These are phyloP conservation scores for Caenorhabditis sp. DNA, from an alignment of 2,888 invertebrate species.

Conservation along the genomic window DNA sequence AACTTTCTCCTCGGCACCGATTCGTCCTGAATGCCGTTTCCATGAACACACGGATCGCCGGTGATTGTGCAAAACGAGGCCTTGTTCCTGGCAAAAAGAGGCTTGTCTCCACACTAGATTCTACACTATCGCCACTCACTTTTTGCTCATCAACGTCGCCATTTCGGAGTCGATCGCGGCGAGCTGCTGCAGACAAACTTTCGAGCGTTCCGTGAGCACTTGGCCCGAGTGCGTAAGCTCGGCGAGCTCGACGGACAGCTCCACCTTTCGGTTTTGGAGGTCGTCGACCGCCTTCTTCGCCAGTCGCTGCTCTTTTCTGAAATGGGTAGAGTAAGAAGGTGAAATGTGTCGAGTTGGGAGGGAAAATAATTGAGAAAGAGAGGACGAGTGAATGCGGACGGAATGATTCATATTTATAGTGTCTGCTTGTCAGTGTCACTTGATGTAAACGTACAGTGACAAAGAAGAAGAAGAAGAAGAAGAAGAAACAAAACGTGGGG, in stretches of 20 bases:
- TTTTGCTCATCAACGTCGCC: not conserved
- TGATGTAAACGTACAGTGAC: too few relatives aligned
- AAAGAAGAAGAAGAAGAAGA: too few relatives aligned
- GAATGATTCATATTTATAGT: too few relatives aligned
- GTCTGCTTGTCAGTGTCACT: too few relatives aligned
- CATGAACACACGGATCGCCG: slow-evolving; percentile 21
- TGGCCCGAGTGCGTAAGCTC: not conserved
- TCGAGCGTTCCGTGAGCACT: not conserved
- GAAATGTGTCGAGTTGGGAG: too few relatives aligned
- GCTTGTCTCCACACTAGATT: not conserved
- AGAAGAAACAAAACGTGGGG: too few relatives aligned
- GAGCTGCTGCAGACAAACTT: not conserved
- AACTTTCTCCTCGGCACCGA: not conserved
- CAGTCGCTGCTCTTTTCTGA: slow-evolving; percentile 17
- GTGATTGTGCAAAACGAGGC: slow-evolving; percentile 29
- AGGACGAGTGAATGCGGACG: too few relatives aligned
- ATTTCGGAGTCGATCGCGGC: slow-evolving; percentile 17
- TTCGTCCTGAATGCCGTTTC: slow-evolving; percentile 34
- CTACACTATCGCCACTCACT: not conserved
- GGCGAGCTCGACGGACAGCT: slow-evolving; percentile 1
- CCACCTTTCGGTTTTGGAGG: not conserved
- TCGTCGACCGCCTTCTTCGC: slow-evolving; percentile 6
- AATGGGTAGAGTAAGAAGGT: too few relatives aligned
- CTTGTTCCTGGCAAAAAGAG: not conserved
- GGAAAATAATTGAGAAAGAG: too few relatives aligned